Evolutionary conservation across 2,113 vertebrate species (phyloP).

Genomic region (Sander vitreus): DNA sequence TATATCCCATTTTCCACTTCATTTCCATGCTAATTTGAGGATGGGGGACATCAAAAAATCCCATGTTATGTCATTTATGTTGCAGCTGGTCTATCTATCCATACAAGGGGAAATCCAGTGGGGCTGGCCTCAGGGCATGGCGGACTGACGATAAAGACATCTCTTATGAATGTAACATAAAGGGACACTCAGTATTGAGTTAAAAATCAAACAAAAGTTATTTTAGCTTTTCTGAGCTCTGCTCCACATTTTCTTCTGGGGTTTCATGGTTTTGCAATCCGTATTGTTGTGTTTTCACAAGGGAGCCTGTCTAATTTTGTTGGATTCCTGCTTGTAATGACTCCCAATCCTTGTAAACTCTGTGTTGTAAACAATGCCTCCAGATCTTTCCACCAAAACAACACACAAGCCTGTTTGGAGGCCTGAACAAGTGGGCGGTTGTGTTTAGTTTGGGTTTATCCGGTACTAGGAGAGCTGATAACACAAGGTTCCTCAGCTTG

Average conservation of each 20-base stretch:
- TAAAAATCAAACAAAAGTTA: conserved; percentile 51
- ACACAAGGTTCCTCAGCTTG: conserved; percentile 64
- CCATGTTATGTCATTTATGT: conserved; percentile 78
- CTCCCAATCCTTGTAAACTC: conserved; percentile 72
- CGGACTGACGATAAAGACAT: conserved; percentile 44
- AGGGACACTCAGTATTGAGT: conserved; percentile 12
- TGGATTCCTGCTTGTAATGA: conserved; percentile 74
- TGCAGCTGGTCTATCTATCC: conserved; percentile 75
- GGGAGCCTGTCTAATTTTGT: conserved; percentile 66
- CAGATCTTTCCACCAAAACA: conserved; percentile 73
- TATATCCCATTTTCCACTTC: conserved; percentile 79
- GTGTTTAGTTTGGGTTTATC: conserved; percentile 80
- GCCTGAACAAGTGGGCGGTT: conserved; percentile 68
- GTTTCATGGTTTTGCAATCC: conserved; percentile 53
- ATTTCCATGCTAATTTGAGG: conserved; percentile 82
- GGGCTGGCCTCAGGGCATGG: conserved; percentile 41
- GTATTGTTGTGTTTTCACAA: conserved; percentile 65
- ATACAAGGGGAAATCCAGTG: conserved; percentile 59
- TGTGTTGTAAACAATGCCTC: conserved; percentile 77
- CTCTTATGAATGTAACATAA: conserved; percentile 38
- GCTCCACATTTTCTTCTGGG: conserved; percentile 34
- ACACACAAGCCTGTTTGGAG: conserved; percentile 60
- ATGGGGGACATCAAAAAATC: conserved; percentile 56
- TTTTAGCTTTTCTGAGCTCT: conserved; percentile 50
- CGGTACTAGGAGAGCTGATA: conserved; percentile 73